Conservation (phyloP, 2,888 invertebrate genomes). For the Pachliopta kotzebuea region DNA sequence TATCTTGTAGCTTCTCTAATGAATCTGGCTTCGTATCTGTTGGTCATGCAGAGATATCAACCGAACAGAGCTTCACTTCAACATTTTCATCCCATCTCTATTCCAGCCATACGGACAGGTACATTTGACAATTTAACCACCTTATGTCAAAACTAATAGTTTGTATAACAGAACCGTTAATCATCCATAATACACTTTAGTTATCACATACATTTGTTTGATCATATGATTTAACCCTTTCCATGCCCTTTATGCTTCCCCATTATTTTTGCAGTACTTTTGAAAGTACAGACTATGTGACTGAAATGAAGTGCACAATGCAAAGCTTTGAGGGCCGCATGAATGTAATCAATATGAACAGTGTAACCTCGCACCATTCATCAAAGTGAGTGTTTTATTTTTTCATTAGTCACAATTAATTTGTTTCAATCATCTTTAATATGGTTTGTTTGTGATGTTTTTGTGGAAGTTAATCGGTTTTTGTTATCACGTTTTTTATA, state of each 20-base stretch:
- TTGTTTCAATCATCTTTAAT: slow-evolving; percentile 16
- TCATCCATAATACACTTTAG: slow-evolving; percentile 14
- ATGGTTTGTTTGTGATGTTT: slow-evolving; percentile 9
- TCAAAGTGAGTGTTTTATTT: slow-evolving; percentile 67
- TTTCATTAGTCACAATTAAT: slow-evolving; percentile 28
- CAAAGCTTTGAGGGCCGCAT: slow-evolving; percentile 77
- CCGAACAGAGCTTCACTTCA: slow-evolving; percentile 71
- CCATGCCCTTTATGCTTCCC: slow-evolving; percentile 51
- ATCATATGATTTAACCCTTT: slow-evolving; percentile 29
- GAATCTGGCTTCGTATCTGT: slow-evolving; percentile 78
- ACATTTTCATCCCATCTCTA: slow-evolving; percentile 71
- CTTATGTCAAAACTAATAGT: slow-evolving; percentile 8
- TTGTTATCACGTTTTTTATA: not conserved
- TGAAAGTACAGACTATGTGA: slow-evolving; percentile 78
- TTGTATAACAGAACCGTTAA: not conserved
- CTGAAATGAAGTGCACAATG: slow-evolving; percentile 68
- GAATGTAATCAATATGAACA: slow-evolving; percentile 73
- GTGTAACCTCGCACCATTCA: slow-evolving; percentile 67
- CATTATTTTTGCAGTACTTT: slow-evolving; percentile 78
- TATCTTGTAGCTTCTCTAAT: slow-evolving; percentile 68
- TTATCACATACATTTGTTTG: slow-evolving; percentile 20
- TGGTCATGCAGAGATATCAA: slow-evolving; percentile 70
- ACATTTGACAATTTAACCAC: slow-evolving; percentile 30
- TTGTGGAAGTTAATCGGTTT: slow-evolving; percentile 4
- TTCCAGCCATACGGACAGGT: slow-evolving; percentile 74